Base-by-base conservation (phyloP, 2,888 invertebrate genomes). In the Hirtodrosophila duncani region DNA sequence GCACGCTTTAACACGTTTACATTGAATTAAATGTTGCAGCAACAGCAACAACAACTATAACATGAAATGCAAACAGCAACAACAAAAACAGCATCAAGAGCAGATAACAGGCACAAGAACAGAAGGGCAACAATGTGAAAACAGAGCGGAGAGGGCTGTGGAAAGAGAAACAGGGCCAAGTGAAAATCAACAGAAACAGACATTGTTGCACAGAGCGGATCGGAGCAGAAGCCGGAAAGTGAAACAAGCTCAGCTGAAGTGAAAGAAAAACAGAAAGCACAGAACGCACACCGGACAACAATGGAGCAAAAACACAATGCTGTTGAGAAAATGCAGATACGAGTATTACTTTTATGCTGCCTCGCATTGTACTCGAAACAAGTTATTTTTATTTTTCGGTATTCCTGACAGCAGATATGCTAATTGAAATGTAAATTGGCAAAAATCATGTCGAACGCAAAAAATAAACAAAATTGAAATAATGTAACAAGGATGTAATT, bases 101-200 rank as follows among this genome's bases (percentile, higher is more conserved):
- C 46, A 37, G 52, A 44, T 26, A 24, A 24, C 3, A 24, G n/a
- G 6, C 4, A 24, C 3, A 24, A 24, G 3, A 24, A n/a, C 6
- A 24, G 6, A 3, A n/a, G 9, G 3, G 45, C 43, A 46, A 38
- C 33, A 45, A 67, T 59, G 45, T 58, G 14, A 23, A 18, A 14
- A 18, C 24, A 36, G 11, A 20, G 6, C 20, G n/a, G n/a, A n/a
- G n/a, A n/a, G n/a, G n/a, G n/a, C n/a, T n/a, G n/a, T n/a, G n/a
- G n/a, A n/a, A n/a, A n/a, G n/a, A 48, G 52, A 39, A 60, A 59
- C 58, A 60, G 44, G 61, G 52, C 39, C 26, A 39, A 37, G 60
- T 44, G 72, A 72, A 72, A 78, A 72, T 80, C 74, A 80, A 78
- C 72, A 80, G 60, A 78, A 69, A 65, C 70, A 72, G 58, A 77